Evolutionary conservation across 2,888 invertebrate species (phyloP).

Genomic region (Amblyjoppa proteus): DNA sequence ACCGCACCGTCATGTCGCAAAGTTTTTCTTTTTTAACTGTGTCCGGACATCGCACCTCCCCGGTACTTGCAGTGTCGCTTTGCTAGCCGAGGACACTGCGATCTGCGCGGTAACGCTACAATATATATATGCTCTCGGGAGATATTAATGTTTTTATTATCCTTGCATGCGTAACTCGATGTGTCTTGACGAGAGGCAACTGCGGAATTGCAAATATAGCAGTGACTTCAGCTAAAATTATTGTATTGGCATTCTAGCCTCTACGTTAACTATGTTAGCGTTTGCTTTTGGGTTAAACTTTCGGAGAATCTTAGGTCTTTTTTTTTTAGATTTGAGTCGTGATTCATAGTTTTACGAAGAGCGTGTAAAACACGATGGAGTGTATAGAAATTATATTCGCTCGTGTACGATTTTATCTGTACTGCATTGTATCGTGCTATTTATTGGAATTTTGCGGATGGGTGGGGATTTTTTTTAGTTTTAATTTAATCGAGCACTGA

Average conservation of each 20-base stretch:
- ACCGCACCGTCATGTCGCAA: background rate
- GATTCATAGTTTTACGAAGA: no score
- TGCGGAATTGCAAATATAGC: constrained; percentile 1
- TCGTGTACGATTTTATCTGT: background rate
- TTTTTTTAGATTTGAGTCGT: no score
- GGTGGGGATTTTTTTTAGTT: background rate
- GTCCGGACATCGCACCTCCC: background rate
- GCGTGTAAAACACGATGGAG: no score
- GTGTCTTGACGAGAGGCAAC: background rate
- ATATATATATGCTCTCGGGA: background rate
- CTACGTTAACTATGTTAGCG: no score
- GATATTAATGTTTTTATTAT: constrained; percentile 1
- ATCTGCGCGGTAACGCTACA: background rate
- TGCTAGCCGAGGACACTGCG: background rate
- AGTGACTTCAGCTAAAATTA: no score
- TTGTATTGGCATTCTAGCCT: no score
- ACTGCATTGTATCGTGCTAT: background rate
- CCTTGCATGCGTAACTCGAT: background rate
- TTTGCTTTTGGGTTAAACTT: no score
- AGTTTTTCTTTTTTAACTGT: background rate
- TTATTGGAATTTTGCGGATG: background rate
- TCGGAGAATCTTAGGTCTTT: no score
- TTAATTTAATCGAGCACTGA: background rate
- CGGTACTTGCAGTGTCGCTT: background rate
- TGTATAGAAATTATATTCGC: background rate